Percentiles rank a stretch among this genome's conserved stretches.
Conservation (phyloP, 2,888 invertebrate species). For the Lagria hirta region DNA sequence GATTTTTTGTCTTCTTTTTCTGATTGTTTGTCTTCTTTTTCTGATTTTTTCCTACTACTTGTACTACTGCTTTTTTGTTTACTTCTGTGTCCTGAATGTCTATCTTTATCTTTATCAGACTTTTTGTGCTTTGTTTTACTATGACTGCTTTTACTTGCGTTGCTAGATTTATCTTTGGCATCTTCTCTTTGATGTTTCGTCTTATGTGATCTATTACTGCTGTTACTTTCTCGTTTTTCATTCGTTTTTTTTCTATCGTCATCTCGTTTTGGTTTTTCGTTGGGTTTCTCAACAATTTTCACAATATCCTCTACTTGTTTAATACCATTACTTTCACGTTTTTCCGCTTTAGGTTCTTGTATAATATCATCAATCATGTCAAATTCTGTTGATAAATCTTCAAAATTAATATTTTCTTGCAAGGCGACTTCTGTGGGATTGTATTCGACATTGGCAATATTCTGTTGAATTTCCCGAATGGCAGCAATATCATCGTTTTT, state of each 20-base stretch:
- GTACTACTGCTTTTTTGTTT: slow-evolving; percentile 28
- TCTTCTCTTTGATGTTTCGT: slow-evolving; percentile 33
- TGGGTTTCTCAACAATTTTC: slow-evolving; percentile 22
- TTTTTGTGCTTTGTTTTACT: slow-evolving; percentile 19
- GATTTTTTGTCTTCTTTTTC: too few species aligned
- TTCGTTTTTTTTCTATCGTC: slow-evolving; percentile 15
- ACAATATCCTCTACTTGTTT: slow-evolving; percentile 17
- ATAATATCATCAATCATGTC: slow-evolving; percentile 54
- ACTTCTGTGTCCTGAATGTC: slow-evolving; percentile 35
- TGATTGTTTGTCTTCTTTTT: too few species aligned
- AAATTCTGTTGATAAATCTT: slow-evolving; percentile 51
- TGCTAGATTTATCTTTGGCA: slow-evolving; percentile 23
- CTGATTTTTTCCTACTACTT: slow-evolving; percentile 28
- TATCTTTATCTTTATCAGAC: slow-evolving; percentile 19
- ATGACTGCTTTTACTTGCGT: slow-evolving; percentile 12
- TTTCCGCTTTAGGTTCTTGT: slow-evolving; percentile 26
- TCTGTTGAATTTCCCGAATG: slow-evolving; percentile 40
- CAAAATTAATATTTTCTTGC: slow-evolving; percentile 44
- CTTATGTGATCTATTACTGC: slow-evolving; percentile 25
- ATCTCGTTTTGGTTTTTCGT: slow-evolving; percentile 4
- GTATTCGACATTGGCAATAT: slow-evolving; percentile 41
- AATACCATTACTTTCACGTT: slow-evolving; percentile 7
- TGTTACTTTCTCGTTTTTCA: slow-evolving; percentile 20
- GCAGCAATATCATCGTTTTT: slow-evolving; percentile 32
- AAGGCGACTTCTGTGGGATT: slow-evolving; percentile 38